Base-by-base conservation (phyloP, 2,797 vertebrate genomes). In the Mormyrus hasselquistii region DNA sequence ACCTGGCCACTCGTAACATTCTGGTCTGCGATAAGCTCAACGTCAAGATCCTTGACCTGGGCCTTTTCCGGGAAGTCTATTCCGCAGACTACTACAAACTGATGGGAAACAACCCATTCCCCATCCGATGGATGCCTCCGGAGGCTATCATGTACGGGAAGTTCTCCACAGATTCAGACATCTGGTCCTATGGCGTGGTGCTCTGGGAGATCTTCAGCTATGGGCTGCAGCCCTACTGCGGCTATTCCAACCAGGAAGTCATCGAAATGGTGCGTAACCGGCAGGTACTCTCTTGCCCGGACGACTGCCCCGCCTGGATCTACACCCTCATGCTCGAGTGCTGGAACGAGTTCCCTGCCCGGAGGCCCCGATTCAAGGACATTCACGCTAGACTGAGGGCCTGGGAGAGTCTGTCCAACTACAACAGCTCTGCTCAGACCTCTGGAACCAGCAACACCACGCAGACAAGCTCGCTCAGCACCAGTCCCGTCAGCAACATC, bases 191-290 rank as follows among this genome's bases (percentile, higher is more conserved):
- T 0, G 98, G 98, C 0, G 98, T 99, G 90, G 94, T 99, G 79
- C 91, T 99, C 69, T 99, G 98, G 98, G 98, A 99, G 95, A 97
- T 98, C 88, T 99, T 98, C 93, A 99, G 98, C 94, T 99, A 99
- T 0, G 98, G 98, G 90, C 95, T 99, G 90, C 98, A 99, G 93
- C 98, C 98, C 0, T 99, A 99, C 89, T 99, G 98, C 50, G 98
- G 98, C 88, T 98, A 97, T 93, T 98, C 98, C 88, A 99, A 99
- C 93, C 98, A 99, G 93, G 98, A 99, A 76, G 98, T 99, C 90
- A 97, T 99, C 0, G 98, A 99, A 94, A 98, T 99, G 97, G 96
- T 99, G 62, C 97, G 97, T 57, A 95, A 94, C 92, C 96, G 96
- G 49, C 98, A 99, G 94, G 94, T 99, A 53, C 94, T 99, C 86